Evolutionary conservation across 2,113 vertebrate species (phyloP), one percentile per base, ranked within the genome.

Genomic region (Tautogolabrus adspersus): DNA sequence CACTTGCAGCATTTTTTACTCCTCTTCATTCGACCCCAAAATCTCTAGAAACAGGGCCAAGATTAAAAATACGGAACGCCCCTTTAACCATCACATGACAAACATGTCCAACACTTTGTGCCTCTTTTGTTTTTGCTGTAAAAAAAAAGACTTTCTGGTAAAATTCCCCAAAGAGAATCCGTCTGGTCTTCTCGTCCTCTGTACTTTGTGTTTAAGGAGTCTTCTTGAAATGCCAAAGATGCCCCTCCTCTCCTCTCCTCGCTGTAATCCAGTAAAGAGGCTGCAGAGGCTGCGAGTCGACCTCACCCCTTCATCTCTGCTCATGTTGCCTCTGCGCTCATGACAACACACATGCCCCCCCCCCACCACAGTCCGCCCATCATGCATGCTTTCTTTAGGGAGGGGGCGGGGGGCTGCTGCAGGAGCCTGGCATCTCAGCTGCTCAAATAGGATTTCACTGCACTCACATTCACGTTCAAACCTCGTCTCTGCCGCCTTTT

Each of bases 211-310:
- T 72, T 59, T 11, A 52, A 80, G 60, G 10, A 34, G 60, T 56
- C 47, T 72, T 82, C 82, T 82, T 77, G 67, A 83, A 84, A 85
- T 80, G 55, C 70, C 68, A 83, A 76, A 81, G 82, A 87, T 60
- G 61, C 60, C 52, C 26, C 74, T n/a, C n/a, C n/a, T n/a, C n/a
- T 66, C 10, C 58, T 58, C 52, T 68, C 54, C 78, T 66, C 69
- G 22, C 63, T 72, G 71, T 89, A 87, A 91, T 89, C 85, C 79
- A 81, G 75, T 42, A 80, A 42, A 82, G 80, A 78, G 54, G 62
- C 79, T 77, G 52, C 9, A 82, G 79, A 77, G 54, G 62, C 79
- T 77, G 52, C 9, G 47, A 80, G 67, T 69, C 51, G 54, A 37
- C 64, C 70, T 81, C 51, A 60, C 30, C 66, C 82, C 87, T 90